These are phyloP conservation scores for Scarus forsteni DNA, from an alignment of 2,797 vertebrate genomes.

Conservation along the genomic window DNA sequence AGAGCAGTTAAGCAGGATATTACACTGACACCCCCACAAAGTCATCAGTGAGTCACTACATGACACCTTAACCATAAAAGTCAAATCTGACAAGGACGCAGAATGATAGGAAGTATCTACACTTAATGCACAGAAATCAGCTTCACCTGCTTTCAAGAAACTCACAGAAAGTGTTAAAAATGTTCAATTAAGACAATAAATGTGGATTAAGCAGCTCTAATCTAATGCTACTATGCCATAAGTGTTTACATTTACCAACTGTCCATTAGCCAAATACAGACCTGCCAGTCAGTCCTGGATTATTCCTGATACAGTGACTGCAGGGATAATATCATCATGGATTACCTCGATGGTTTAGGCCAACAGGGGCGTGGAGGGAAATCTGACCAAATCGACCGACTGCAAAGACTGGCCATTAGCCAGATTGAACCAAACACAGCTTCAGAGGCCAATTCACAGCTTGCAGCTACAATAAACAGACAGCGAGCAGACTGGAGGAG, in stretches of 20 bases:
- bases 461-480: conserved; percentile 1
- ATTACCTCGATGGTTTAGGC: conserved; percentile 36
- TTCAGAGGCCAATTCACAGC: conserved; percentile 16
- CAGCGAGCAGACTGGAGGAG: background rate
- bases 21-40: conserved; percentile 7
- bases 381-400: conserved; percentile 27
- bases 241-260: background rate
- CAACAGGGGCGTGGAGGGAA: conserved; percentile 16
- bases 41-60: conserved; percentile 7
- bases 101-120: background rate
- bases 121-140: background rate
- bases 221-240: background rate
- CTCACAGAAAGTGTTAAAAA: background rate
- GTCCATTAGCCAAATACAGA: conserved; percentile 37
- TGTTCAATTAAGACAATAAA: background rate
- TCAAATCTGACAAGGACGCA: background rate
- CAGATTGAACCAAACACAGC: conserved; percentile 46
- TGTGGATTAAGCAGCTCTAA: background rate
- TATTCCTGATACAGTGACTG: conserved; percentile 31
- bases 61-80: background rate
- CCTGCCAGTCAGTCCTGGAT: conserved; percentile 28
- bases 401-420: conserved; percentile 43
- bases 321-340: conserved; percentile 27
- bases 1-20: conserved; percentile 20
- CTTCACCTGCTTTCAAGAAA: background rate